Percentiles rank a stretch among this genome's conserved stretches.
These are phyloP conservation scores for Plumapathes pennacea DNA, from an alignment of 92 coral and sea anemone species.

Conservation along the genomic window DNA sequence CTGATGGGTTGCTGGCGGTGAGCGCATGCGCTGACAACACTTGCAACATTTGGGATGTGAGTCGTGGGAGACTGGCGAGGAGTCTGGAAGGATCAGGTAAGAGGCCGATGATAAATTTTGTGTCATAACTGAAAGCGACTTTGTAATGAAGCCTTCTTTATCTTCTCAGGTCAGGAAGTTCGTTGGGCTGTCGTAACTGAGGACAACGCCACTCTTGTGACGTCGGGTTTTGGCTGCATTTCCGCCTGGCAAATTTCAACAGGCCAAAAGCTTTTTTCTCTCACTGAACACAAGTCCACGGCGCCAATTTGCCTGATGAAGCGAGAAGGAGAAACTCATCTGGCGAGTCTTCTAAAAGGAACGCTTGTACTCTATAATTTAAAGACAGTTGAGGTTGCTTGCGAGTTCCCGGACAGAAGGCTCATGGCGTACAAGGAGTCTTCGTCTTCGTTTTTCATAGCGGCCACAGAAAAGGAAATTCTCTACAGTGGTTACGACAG, in stretches of 20 bases:
- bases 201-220: slow-evolving; percentile 58
- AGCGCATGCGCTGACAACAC: slow-evolving; percentile 59
- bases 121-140: not conserved
- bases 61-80: slow-evolving; percentile 64
- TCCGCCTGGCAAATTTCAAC: slow-evolving; percentile 69
- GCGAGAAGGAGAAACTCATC: not conserved
- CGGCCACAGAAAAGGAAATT: not conserved
- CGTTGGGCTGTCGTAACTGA: slow-evolving; percentile 29
- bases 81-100: slow-evolving; percentile 52
- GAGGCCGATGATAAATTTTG: not conserved
- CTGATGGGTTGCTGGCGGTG: slow-evolving; percentile 60
- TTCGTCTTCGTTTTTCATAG: slow-evolving; percentile 6
- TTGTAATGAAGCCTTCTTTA: not conserved
- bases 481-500: slow-evolving; percentile 39
- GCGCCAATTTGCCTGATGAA: slow-evolving; percentile 46
- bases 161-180: slow-evolving; percentile 45
- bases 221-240: slow-evolving; percentile 39
- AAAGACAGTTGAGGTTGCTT: slow-evolving; percentile 25
- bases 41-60: slow-evolving; percentile 62
- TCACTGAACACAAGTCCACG: slow-evolving; percentile 15
- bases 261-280: slow-evolving; percentile 54
- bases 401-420: slow-evolving; percentile 27
- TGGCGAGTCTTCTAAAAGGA: slow-evolving; percentile 33
- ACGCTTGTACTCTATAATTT: slow-evolving; percentile 35
- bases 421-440: slow-evolving; percentile 3